phyloP scores from a whole-genome alignment of 2,113 vertebrate genomes.

The Toxotes chatareus region DNA sequence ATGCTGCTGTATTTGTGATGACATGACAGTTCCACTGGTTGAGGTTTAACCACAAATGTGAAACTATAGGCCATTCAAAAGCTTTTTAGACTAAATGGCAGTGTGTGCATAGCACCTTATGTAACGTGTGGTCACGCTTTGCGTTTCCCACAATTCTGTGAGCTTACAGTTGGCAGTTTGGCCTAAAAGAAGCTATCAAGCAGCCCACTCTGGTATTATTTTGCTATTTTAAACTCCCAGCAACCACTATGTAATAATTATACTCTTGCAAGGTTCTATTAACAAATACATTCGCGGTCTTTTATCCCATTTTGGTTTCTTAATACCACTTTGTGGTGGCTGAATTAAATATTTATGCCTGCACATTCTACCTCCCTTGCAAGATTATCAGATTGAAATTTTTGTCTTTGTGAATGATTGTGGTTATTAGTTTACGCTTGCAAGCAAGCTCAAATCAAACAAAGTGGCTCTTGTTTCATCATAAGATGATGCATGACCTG shows the following conservation, averaged over 20 bases:
- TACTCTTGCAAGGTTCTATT: conserved; percentile 17
- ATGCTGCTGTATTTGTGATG: neutral
- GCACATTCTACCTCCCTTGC: neutral
- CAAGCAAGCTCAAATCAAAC: neutral
- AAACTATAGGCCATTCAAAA: conserved; percentile 18
- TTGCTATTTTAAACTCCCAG: conserved; percentile 40
- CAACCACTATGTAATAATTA: conserved; percentile 49
- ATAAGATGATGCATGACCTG: conserved; percentile 10
- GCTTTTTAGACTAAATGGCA: conserved; percentile 6
- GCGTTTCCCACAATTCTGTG: conserved; percentile 47
- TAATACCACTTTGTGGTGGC: conserved; percentile 12
- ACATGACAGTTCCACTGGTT: conserved; percentile 10
- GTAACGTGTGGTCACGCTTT: conserved; percentile 45
- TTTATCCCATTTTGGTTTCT: conserved; percentile 30
- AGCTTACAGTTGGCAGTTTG: conserved; percentile 5
- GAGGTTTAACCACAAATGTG: conserved; percentile 42
- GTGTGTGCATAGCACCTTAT: conserved; percentile 39
- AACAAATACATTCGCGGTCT: conserved; percentile 29
- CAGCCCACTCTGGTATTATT: conserved; percentile 36
- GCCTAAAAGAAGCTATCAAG: conserved; percentile 27
- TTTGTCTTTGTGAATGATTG: neutral
- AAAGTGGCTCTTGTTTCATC: neutral
- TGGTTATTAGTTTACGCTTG: conserved; percentile 1
- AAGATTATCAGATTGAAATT: conserved; percentile 13
- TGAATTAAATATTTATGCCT: neutral